These are phyloP conservation scores for Cuculus canorus DNA, from an alignment of 2,797 vertebrate genomes.

Conservation along the genomic window DNA sequence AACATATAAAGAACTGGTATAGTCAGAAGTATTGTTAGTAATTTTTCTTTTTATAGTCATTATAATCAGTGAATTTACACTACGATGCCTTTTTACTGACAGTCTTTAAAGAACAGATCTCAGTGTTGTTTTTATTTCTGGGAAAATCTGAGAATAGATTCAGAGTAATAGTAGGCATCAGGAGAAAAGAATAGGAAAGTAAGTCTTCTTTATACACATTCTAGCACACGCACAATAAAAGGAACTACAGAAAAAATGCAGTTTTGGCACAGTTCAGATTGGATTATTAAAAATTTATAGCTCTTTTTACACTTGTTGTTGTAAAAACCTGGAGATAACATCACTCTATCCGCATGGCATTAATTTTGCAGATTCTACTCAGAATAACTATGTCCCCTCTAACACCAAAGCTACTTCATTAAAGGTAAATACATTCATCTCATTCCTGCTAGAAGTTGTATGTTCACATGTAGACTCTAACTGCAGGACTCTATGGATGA, in stretches of 20 bases:
- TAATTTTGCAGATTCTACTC: not conserved
- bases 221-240: not conserved
- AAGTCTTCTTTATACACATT: not conserved
- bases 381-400: not conserved
- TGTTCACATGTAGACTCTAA: not conserved
- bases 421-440: not conserved
- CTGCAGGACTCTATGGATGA: not conserved
- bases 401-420: not conserved
- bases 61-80: conserved; percentile 1
- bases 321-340: not conserved
- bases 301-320: not conserved
- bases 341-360: not conserved
- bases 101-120: not conserved
- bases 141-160: not conserved
- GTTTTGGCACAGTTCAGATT: not conserved
- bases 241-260: not conserved
- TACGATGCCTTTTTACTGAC: not conserved
- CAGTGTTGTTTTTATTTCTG: not conserved
- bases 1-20: not conserved
- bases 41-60: conserved; percentile 22
- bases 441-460: not conserved
- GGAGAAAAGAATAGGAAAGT: not conserved
- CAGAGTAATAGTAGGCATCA: not conserved
- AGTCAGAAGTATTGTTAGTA: not conserved
- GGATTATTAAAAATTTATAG: not conserved